These are phyloP conservation scores for Phymanthus crucifer DNA, from an alignment of 92 coral and sea anemone genomes.

Conservation along the genomic window DNA sequence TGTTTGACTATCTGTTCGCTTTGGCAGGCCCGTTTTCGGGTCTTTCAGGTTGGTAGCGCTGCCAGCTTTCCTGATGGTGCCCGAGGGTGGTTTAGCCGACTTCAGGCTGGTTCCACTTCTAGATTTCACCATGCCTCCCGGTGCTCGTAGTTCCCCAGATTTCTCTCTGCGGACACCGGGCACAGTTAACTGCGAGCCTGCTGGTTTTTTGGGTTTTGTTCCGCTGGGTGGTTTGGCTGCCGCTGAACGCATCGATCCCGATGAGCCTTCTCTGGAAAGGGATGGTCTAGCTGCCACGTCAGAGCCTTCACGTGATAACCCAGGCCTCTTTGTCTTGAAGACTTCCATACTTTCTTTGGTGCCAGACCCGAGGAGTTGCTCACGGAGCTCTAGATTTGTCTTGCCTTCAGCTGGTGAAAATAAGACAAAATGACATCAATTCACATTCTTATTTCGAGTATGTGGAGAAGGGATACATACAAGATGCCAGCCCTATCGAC, in stretches of 20 bases:
- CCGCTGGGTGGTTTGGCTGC: constrained; percentile 73
- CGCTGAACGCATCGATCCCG: constrained; percentile 36
- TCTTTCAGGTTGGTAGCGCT: constrained; percentile 40
- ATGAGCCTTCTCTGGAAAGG: constrained; percentile 61
- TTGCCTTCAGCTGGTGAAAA: constrained; percentile 78
- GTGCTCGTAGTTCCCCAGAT: constrained; percentile 70
- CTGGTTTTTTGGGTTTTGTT: constrained; percentile 57
- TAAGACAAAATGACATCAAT: neutral
- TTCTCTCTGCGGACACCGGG: constrained; percentile 87
- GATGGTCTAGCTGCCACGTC: constrained; percentile 65
- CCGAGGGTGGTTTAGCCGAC: constrained; percentile 54
- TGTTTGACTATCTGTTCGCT: constrained; percentile 66
- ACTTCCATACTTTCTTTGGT: constrained; percentile 67
- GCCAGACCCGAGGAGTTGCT: constrained; percentile 57
- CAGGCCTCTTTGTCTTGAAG: constrained; percentile 71
- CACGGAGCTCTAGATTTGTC: constrained; percentile 81
- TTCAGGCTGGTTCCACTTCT: constrained; percentile 68
- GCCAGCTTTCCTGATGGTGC: constrained; percentile 46
- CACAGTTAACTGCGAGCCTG: constrained; percentile 50
- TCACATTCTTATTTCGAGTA: neutral
- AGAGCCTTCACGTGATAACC: constrained; percentile 74
- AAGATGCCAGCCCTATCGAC: no score
- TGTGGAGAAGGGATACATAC: no score
- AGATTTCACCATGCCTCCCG: constrained; percentile 52
- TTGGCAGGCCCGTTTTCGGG: constrained; percentile 22